Evolutionary conservation across 2,113 vertebrate genomes (phyloP).

Genomic region (Geothlypis trichas): DNA sequence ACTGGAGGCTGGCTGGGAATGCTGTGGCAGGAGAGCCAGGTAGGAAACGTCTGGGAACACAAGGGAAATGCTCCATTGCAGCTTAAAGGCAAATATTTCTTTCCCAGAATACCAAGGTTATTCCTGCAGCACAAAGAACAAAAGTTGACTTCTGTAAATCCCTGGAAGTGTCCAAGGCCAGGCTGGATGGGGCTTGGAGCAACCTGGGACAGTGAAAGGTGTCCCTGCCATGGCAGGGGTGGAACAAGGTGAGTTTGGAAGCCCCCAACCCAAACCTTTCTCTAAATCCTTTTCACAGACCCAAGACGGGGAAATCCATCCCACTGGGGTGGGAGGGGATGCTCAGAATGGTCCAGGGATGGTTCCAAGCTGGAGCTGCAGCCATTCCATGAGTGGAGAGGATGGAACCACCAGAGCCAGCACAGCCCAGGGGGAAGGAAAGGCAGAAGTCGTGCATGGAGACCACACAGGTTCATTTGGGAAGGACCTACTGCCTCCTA

Average conservation of each 20-base stretch:
- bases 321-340: background rate
- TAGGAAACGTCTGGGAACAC: rapidly evolving
- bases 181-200: background rate
- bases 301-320: background rate
- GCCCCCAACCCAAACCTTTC: background rate
- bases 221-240: background rate
- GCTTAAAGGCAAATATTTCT: background rate
- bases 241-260: rapidly evolving
- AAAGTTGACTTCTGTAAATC: background rate
- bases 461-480: background rate
- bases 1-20: rapidly evolving
- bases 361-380: background rate
- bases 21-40: background rate
- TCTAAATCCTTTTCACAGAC: background rate
- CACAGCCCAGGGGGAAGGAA: background rate
- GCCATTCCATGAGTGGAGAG: background rate
- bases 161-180: background rate
- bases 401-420: background rate
- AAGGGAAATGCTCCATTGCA: background rate
- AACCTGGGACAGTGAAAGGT: background rate
- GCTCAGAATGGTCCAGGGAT: background rate
- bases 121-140: background rate
- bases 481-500: background rate
- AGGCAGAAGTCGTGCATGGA: background rate
- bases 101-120: background rate